phyloP scores from a whole-genome alignment of 2,888 invertebrate genomes.

The Parnassius mnemosyne region DNA sequence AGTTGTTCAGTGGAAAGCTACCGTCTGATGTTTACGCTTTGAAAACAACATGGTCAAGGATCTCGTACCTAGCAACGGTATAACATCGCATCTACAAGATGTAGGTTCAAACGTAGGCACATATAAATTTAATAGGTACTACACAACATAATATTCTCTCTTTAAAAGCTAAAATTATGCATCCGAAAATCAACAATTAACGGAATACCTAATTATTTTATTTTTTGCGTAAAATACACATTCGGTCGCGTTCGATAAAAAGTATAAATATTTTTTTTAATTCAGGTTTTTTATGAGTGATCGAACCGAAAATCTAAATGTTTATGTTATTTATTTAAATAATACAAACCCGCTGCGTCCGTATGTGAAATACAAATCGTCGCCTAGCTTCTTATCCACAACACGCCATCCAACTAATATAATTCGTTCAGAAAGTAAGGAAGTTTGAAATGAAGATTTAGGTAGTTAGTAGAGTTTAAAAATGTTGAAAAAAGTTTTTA shows the following conservation, averaged over 20 bases:
- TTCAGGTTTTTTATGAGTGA: background rate
- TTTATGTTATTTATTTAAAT: conserved; percentile 25
- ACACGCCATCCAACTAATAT: conserved; percentile 50
- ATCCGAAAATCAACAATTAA: no score
- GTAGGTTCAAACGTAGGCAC: no score
- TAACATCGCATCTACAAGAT: no score
- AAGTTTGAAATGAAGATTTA: background rate
- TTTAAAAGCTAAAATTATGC: no score
- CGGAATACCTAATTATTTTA: no score
- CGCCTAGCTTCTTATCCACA: conserved; percentile 68
- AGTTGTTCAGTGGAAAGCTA: no score
- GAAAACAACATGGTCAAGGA: no score
- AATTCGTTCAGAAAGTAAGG: conserved; percentile 23
- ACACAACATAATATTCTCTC: no score
- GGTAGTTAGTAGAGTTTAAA: background rate
- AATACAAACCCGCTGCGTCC: conserved; percentile 71
- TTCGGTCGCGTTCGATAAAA: background rate
- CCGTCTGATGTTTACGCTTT: no score
- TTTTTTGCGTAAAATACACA: background rate
- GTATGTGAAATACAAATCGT: conserved; percentile 64
- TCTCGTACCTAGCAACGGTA: no score
- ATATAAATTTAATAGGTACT: no score
- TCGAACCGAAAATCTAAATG: background rate
- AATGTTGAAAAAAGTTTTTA: background rate
- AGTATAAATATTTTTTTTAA: background rate